Evolutionary conservation across 2,888 invertebrate species (phyloP).

Genomic region (Melipona bicolor): DNA sequence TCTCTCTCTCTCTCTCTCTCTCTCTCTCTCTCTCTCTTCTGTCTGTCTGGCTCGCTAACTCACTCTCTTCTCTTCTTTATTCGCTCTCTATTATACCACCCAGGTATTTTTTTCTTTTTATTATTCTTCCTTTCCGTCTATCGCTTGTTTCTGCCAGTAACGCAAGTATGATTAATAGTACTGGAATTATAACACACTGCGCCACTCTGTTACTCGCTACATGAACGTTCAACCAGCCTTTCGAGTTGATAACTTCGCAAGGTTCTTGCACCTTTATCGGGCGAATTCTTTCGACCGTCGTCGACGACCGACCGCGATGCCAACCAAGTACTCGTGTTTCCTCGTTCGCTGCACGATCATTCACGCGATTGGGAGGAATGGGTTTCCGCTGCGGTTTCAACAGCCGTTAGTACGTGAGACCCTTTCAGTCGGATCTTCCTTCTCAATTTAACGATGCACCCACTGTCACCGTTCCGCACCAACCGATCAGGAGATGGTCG

Average conservation of each 20-base stretch:
- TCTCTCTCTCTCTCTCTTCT: background rate
- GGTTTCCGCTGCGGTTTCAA: slow-evolving; percentile 17
- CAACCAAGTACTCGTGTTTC: slow-evolving; percentile 16
- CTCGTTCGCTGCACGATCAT: slow-evolving; percentile 41
- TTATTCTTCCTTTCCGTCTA: slow-evolving; percentile 42
- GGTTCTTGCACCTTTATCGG: slow-evolving; percentile 47
- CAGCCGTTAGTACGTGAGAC: slow-evolving; percentile 18
- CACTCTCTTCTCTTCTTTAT: slow-evolving; percentile 36
- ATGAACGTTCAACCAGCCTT: slow-evolving; percentile 37
- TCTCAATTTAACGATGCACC: slow-evolving; percentile 17
- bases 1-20: slow-evolving; percentile 30
- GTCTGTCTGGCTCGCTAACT: slow-evolving; percentile 20
- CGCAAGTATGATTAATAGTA: slow-evolving; percentile 68
- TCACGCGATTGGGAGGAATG: slow-evolving; percentile 39
- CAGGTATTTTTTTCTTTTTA: slow-evolving; percentile 31
- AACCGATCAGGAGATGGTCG: background rate
- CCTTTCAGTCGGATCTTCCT: background rate
- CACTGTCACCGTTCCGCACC: background rate
- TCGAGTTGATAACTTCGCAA: slow-evolving; percentile 48
- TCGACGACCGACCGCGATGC: slow-evolving; percentile 20
- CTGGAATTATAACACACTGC: slow-evolving; percentile 62
- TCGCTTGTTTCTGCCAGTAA: slow-evolving; percentile 70
- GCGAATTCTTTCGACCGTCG: slow-evolving; percentile 45
- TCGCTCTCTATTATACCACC: slow-evolving; percentile 33
- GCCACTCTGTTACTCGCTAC: slow-evolving; percentile 46